Conservation (phyloP, 2,888 invertebrate species). For the Metopia argyrocephala region DNA sequence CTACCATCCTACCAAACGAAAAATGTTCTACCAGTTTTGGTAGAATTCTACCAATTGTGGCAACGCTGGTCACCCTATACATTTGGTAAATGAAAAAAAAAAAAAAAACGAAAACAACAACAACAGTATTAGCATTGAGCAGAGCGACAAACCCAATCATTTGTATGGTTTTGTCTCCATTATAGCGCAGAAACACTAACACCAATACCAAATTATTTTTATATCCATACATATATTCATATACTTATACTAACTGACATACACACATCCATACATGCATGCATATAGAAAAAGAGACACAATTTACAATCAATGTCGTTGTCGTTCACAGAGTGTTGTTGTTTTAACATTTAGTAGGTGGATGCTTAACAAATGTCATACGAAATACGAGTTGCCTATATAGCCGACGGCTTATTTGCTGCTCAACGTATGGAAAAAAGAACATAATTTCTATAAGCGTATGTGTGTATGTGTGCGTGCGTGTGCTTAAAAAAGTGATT, state of each 20-base stretch:
- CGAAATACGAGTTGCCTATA: slow-evolving; percentile 27
- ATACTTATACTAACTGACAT: neutral
- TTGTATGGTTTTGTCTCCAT: slow-evolving; percentile 60
- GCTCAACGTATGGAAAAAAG: slow-evolving; percentile 2
- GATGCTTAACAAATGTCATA: slow-evolving; percentile 57
- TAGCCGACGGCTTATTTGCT: slow-evolving; percentile 59
- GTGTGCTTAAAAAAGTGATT: too few species aligned
- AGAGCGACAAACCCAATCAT: slow-evolving; percentile 46
- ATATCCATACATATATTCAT: slow-evolving; percentile 11
- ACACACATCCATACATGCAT: neutral
- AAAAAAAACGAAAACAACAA: slow-evolving; percentile 36
- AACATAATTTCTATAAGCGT: slow-evolving; percentile 11
- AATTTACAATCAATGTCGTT: slow-evolving; percentile 60
- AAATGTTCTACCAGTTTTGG: too few species aligned
- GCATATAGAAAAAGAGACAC: too few species aligned
- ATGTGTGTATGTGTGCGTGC: slow-evolving; percentile 44
- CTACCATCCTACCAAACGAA: too few species aligned
- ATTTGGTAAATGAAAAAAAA: slow-evolving; percentile 19
- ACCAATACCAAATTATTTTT: neutral
- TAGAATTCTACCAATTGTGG: too few species aligned
- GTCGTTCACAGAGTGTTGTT: slow-evolving; percentile 57
- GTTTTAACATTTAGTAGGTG: slow-evolving; percentile 66
- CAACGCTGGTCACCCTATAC: slow-evolving; percentile 62
- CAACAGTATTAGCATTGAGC: slow-evolving; percentile 15
- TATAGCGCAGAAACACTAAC: slow-evolving; percentile 49